These are phyloP conservation scores for Pangasius macronema DNA, from an alignment of 2,797 vertebrate species.

Conservation along the genomic window DNA sequence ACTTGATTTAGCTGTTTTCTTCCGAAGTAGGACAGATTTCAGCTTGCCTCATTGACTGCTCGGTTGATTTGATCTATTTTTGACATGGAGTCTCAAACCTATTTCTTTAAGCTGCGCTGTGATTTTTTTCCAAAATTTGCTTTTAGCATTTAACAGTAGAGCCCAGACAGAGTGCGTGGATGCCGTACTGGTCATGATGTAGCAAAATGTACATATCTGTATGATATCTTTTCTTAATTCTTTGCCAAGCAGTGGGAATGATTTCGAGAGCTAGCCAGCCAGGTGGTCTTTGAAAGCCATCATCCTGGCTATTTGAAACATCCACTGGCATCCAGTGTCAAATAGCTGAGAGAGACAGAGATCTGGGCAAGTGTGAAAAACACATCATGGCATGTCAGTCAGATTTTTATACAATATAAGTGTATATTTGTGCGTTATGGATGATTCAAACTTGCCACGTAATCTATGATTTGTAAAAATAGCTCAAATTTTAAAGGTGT, in stretches of 20 bases:
- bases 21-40: neutral
- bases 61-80: neutral
- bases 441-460: neutral
- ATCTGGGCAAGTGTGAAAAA: neutral
- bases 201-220: neutral
- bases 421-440: neutral
- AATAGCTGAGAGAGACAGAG: neutral
- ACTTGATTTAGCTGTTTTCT: neutral
- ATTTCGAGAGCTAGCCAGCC: neutral
- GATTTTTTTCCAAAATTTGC: neutral
- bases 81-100: neutral
- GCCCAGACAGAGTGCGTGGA: neutral
- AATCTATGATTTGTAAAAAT: neutral
- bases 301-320: neutral
- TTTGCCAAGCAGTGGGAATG: neutral
- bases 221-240: neutral
- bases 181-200: neutral
- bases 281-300: constrained; percentile 7
- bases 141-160: neutral
- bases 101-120: neutral
- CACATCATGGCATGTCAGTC: neutral
- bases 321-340: neutral
- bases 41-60: neutral
- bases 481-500: neutral
- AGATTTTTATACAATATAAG: neutral